Conservation (phyloP, 2,888 invertebrate genomes). For the Caenorhabditis sp. region DNA sequence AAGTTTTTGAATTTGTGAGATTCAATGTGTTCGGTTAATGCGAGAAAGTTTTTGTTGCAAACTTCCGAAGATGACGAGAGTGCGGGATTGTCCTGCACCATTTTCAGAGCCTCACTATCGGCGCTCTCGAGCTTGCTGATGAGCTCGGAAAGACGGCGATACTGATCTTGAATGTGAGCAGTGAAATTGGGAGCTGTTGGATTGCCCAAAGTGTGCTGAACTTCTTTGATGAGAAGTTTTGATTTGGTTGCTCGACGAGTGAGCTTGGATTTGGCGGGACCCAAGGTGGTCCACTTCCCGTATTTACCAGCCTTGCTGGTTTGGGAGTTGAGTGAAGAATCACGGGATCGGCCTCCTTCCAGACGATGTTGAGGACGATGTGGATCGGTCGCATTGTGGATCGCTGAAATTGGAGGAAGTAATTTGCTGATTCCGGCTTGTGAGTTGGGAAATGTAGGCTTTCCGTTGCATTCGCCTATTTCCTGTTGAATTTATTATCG, state of each 20-base stretch:
- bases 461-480: neutral
- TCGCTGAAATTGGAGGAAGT: neutral
- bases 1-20: neutral
- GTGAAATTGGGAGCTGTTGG: neutral
- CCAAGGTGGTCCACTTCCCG: neutral
- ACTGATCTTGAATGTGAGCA: neutral
- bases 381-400: too few relatives aligned
- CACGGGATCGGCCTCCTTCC: neutral
- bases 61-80: neutral
- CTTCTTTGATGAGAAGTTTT: neutral
- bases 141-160: neutral
- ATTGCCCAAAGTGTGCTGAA: neutral
- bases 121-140: neutral
- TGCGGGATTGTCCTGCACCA: neutral
- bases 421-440: neutral
- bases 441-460: neutral
- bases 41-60: neutral
- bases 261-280: neutral
- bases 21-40: neutral
- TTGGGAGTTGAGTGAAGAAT: neutral
- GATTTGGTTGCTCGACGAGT: neutral
- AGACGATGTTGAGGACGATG: too few relatives aligned
- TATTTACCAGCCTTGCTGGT: too few relatives aligned
- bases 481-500: neutral
- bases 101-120: neutral